A percentile compares a stretch with the other conserved stretches of the same genome.
phyloP scores from a whole-genome alignment of 1,140 invertebrate species.

The Thaumatotibia leucotreta region DNA sequence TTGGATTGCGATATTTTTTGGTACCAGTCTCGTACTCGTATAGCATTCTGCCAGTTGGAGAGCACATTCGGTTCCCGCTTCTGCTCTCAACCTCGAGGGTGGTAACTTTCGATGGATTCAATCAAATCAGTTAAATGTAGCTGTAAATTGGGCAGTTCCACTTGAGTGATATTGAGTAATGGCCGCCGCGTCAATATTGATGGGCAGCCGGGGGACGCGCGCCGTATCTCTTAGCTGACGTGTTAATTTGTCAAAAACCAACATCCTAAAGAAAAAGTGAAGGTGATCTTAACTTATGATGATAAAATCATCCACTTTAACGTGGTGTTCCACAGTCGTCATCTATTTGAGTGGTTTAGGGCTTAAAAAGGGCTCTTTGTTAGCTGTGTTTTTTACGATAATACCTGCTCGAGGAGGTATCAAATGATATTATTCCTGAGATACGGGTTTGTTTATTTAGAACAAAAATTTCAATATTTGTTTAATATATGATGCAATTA shows the following conservation, averaged over 20 bases:
- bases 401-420: background rate
- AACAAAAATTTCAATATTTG: background rate
- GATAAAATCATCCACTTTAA: background rate
- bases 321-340: background rate
- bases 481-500: background rate
- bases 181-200: constrained; percentile 57
- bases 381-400: background rate
- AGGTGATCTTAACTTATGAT: constrained; percentile 16
- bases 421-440: background rate
- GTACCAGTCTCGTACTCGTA: background rate
- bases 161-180: constrained; percentile 71
- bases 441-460: too few species aligned
- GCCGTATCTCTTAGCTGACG: constrained; percentile 50
- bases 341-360: background rate
- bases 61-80: background rate
- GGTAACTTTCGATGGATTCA: constrained; percentile 60
- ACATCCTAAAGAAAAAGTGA: constrained; percentile 51
- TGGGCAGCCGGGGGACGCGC: constrained; percentile 38
- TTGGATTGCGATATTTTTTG: too few species aligned
- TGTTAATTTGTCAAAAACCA: constrained; percentile 60
- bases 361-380: background rate
- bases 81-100: constrained; percentile 15
- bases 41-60: background rate
- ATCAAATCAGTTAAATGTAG: constrained; percentile 74
- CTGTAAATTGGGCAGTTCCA: constrained; percentile 71